phyloP scores from a whole-genome alignment of 2,797 vertebrate species.

The Antennarius maculatus region DNA sequence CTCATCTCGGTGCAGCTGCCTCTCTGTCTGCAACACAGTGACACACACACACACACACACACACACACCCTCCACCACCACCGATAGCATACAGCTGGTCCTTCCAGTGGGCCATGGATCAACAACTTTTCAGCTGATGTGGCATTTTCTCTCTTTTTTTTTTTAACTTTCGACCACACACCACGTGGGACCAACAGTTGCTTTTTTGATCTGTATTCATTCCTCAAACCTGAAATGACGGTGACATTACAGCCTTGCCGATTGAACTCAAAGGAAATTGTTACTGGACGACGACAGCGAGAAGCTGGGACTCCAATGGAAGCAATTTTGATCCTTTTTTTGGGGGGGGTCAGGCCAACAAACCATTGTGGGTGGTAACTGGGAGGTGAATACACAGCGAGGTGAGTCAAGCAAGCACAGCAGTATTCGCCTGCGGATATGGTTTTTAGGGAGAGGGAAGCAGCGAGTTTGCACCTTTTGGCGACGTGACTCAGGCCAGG shows the following conservation, averaged over 20 bases:
- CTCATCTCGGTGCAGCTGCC: conserved; percentile 60
- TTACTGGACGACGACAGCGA: conserved; percentile 28
- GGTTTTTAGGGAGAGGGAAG: conserved; percentile 20
- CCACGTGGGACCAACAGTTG: conserved; percentile 60
- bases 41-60: conserved; percentile 1
- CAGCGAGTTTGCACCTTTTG: conserved; percentile 3
- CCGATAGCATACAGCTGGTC: conserved; percentile 13
- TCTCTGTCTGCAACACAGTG: conserved; percentile 40
- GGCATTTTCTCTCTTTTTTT: conserved; percentile 1
- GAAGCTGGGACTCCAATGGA: conserved; percentile 46
- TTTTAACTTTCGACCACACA: conserved; percentile 22
- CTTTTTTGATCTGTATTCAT: conserved; percentile 35
- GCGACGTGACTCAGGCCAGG: conserved; percentile 40
- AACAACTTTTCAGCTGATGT: conserved; percentile 18
- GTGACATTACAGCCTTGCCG: conserved; percentile 15
- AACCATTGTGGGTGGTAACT: conserved; percentile 31
- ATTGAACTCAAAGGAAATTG: conserved; percentile 33
- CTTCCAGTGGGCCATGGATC: conserved; percentile 23
- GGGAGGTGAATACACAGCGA: conserved; percentile 29
- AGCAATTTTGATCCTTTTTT: conserved; percentile 49
- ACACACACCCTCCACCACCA: background rate
- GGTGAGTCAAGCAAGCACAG: conserved; percentile 19
- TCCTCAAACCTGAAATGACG: conserved; percentile 25
- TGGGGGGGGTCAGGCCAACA: conserved; percentile 32
- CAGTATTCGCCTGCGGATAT: conserved; percentile 43